Base-by-base conservation (phyloP, 2,113 vertebrate genomes). In the Sphaerodactylus townsendi region DNA sequence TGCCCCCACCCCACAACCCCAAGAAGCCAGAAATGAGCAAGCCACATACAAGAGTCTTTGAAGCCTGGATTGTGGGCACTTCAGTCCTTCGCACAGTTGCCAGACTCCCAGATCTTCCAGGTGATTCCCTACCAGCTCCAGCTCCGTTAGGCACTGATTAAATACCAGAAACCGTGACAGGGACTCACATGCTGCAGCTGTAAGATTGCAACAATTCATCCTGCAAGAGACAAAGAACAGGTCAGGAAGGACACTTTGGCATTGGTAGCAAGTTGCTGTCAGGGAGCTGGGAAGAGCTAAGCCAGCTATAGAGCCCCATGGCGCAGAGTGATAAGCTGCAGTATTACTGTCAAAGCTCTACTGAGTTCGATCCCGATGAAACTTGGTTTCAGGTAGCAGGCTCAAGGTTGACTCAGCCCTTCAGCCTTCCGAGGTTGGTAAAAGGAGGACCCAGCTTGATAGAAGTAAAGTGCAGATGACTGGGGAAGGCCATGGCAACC, bases 1-100 rank as follows among this genome's bases (percentile, higher is more conserved):
- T 4, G 0, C 28, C 4, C 28, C 4, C 39, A 3, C 7, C 10
- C 39, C 28, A 15, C 33, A 23, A 19, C 71, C 14, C 41, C 71
- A 2, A 14, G 44, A 48, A 41, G 30, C 71, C 13, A n/a, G 71
- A 23, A 4, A 48, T 21, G 2, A 25, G 11, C 19, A n/a, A 28
- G 28, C 21, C 39, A 68, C 84, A 41, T 56, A 86, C 84, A 4
- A 75, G 59, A 86, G 78, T 14, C 35, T 81, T 56, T 81, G 77
- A 9, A 86, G 59, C 64, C 21, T 30, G 23, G 50, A 81, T 2
- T 65, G 30, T 7, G 59, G 70, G 9, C 23, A 10, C 35, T 59
- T 74, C 70, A 85, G n/a, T 17, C 53, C 78, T 2, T 8, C 33
- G 1, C 78, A 86, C 23, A 86, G 37, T 35, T 19, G 53, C 59